Evolutionary conservation across 2,888 invertebrate species (phyloP).

Genomic region (Malachius bipustulatus): DNA sequence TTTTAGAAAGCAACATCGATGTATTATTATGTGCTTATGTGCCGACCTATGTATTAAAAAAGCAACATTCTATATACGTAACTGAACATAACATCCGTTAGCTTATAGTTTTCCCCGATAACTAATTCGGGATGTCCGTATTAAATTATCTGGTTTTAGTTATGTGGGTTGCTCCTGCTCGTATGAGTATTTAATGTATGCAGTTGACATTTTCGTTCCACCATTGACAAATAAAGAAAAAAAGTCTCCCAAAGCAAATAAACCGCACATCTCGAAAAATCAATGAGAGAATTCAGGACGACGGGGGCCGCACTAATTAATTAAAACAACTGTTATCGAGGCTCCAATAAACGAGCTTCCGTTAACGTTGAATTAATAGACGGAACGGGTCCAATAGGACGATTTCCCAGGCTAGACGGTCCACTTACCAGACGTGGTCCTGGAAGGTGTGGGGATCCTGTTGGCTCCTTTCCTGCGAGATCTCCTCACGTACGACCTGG

Average conservation of each 20-base stretch:
- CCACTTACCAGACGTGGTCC: conserved; percentile 69
- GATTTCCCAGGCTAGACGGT: conserved; percentile 18
- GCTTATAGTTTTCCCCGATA: too few relatives aligned
- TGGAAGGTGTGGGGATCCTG: conserved; percentile 70
- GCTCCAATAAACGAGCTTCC: too few relatives aligned
- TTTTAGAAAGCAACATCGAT: too few relatives aligned
- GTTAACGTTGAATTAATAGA: conserved; percentile 5
- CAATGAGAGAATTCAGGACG: background rate
- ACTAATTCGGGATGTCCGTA: too few relatives aligned
- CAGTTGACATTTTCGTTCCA: background rate
- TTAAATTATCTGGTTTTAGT: too few relatives aligned
- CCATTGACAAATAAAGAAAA: conserved; percentile 3
- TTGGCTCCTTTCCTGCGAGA: conserved; percentile 86
- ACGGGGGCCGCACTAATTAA: conserved; percentile 1
- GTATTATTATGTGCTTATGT: too few relatives aligned
- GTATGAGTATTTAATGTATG: background rate
- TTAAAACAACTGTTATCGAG: too few relatives aligned
- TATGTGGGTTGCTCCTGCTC: background rate
- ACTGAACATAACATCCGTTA: too few relatives aligned
- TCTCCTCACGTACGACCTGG: conserved; percentile 83
- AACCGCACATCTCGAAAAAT: too few relatives aligned
- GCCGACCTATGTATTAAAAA: too few relatives aligned
- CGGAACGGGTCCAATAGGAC: conserved; percentile 18
- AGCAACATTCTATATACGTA: too few relatives aligned
- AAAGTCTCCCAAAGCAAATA: conserved; percentile 1